These are phyloP conservation scores for Zosterops hypoxanthus DNA, from an alignment of 2,113 vertebrate species.

Conservation along the genomic window DNA sequence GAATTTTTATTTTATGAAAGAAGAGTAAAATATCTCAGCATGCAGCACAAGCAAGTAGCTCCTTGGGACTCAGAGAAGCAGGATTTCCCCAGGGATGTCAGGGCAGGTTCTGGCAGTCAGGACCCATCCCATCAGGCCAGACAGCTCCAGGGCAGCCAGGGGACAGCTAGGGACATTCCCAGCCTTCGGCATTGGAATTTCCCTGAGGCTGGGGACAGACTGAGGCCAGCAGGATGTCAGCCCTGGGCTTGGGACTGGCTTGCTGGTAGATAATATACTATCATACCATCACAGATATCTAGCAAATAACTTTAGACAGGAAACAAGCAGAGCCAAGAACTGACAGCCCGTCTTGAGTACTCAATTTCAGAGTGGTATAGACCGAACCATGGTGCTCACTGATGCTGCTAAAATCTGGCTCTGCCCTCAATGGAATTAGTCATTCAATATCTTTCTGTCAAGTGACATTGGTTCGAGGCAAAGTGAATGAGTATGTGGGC, in stretches of 20 bases:
- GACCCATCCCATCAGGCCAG: not conserved
- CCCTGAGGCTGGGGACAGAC: not conserved
- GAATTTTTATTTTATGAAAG: constrained; percentile 12
- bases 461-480: not conserved
- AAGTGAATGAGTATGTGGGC: not conserved
- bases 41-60: not conserved
- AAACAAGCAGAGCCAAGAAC: not conserved
- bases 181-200: not conserved
- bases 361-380: not conserved
- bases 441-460: not conserved
- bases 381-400: not conserved
- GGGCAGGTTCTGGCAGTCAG: not conserved
- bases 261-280: not conserved
- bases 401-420: not conserved
- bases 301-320: not conserved
- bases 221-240: not conserved
- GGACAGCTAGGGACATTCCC: not conserved
- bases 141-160: not conserved
- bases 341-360: not conserved
- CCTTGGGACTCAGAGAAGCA: not conserved
- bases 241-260: not conserved
- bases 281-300: not conserved
- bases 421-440: not conserved
- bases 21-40: not conserved
- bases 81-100: not conserved